phyloP scores from a whole-genome alignment of 2,797 vertebrate genomes.

The Anisognathus igniventris region DNA sequence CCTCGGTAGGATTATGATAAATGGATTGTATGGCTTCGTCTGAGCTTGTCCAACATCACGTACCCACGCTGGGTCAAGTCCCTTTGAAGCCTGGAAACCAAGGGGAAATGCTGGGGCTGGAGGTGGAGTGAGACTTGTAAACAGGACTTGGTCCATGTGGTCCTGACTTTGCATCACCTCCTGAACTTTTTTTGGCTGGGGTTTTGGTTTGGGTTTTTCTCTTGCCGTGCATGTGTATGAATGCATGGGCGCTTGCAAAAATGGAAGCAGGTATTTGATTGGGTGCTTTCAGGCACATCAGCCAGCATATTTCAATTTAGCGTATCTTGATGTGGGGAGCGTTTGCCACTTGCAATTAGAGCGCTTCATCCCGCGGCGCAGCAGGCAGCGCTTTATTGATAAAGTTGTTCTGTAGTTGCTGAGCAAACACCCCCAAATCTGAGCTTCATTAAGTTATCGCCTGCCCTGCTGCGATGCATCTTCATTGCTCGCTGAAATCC shows the following conservation, averaged over 20 bases:
- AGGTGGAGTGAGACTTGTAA: neutral
- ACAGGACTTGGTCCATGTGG: neutral
- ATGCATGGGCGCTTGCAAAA: fast-evolving
- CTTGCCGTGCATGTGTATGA: fast-evolving
- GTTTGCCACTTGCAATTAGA: slow-evolving; percentile 7
- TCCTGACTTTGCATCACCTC: neutral
- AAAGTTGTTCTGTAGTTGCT: slow-evolving; percentile 43
- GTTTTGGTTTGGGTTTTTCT: neutral
- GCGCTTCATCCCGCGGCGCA: neutral
- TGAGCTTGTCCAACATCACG: slow-evolving; percentile 58
- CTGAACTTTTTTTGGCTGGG: neutral
- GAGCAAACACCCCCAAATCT: slow-evolving; percentile 51
- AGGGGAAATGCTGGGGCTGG: neutral
- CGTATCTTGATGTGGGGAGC: neutral
- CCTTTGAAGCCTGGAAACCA: neutral
- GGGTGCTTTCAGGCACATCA: neutral
- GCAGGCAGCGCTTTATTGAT: slow-evolving; percentile 8
- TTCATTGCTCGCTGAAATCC: neutral
- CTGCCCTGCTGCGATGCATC: slow-evolving; percentile 25
- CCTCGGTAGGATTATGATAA: slow-evolving; percentile 79
- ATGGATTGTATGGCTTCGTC: slow-evolving; percentile 70
- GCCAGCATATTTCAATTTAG: neutral
- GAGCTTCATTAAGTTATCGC: slow-evolving; percentile 32
- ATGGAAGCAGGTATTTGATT: neutral
- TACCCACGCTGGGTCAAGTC: slow-evolving; percentile 60